phyloP scores from a whole-genome alignment of 2,888 invertebrate genomes.

The Torymus texanus region DNA sequence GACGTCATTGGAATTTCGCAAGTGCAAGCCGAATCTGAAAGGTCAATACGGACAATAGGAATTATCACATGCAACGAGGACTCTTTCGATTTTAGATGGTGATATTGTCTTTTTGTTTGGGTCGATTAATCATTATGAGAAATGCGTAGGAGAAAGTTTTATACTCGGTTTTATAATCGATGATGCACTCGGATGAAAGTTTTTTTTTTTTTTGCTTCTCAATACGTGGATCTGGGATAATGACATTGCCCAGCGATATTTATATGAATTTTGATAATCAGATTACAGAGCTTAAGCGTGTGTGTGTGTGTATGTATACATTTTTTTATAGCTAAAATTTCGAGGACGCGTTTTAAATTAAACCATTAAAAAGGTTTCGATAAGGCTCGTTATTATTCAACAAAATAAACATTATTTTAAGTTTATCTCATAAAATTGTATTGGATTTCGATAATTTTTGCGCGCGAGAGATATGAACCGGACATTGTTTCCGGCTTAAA shows the following conservation, averaged over 20 bases:
- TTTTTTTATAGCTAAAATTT: too few species aligned
- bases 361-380: conserved; percentile 6
- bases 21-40: neutral
- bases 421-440: conserved; percentile 32
- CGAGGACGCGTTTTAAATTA: neutral
- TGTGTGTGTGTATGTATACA: too few species aligned
- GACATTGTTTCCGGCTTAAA: conserved; percentile 7
- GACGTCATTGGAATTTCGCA: conserved; percentile 7
- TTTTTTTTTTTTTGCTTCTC: neutral
- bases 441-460: conserved; percentile 31
- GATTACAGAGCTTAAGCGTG: too few species aligned
- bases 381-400: conserved; percentile 5
- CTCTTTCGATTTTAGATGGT: neutral
- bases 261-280: too few species aligned
- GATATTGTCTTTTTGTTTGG: neutral
- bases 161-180: conserved; percentile 3
- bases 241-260: too few species aligned
- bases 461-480: neutral
- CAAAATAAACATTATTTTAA: conserved; percentile 22
- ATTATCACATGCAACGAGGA: neutral
- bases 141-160: conserved; percentile 11
- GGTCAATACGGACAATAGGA: neutral
- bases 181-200: neutral
- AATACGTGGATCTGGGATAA: too few species aligned
- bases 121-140: conserved; percentile 4